These are phyloP conservation scores for Caretta caretta DNA, from an alignment of 2,113 vertebrate species.

Conservation along the genomic window DNA sequence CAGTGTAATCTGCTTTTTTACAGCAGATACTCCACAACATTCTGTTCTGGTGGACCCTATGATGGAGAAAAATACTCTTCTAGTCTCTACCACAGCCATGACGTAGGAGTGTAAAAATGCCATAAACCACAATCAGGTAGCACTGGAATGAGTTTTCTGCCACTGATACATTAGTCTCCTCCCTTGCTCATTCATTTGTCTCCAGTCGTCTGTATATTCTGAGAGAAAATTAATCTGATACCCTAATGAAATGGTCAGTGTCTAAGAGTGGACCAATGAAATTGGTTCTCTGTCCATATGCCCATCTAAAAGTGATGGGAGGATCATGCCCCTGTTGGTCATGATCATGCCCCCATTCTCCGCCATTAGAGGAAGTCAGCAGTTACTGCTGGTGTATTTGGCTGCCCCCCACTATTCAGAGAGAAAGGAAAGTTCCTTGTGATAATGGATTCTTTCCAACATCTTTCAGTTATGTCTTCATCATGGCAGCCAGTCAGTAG, in stretches of 20 bases:
- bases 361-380: background rate
- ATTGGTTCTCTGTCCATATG: background rate
- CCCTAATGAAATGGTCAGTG: background rate
- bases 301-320: background rate
- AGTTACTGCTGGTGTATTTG: background rate
- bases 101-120: background rate
- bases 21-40: background rate
- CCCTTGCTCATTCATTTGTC: background rate
- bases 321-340: background rate
- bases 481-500: background rate
- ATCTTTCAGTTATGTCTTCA: no score
- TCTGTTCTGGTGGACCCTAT: background rate
- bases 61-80: background rate
- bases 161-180: background rate
- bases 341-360: no score
- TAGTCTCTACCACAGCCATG: background rate
- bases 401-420: background rate
- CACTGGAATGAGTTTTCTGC: background rate
- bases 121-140: background rate
- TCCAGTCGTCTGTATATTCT: background rate
- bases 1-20: background rate
- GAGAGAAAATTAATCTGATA: background rate
- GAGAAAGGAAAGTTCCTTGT: background rate
- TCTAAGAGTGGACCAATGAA: background rate
- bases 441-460: background rate